Base-by-base conservation (phyloP, 2,113 vertebrate species). In the Atlantisia rogersi region DNA sequence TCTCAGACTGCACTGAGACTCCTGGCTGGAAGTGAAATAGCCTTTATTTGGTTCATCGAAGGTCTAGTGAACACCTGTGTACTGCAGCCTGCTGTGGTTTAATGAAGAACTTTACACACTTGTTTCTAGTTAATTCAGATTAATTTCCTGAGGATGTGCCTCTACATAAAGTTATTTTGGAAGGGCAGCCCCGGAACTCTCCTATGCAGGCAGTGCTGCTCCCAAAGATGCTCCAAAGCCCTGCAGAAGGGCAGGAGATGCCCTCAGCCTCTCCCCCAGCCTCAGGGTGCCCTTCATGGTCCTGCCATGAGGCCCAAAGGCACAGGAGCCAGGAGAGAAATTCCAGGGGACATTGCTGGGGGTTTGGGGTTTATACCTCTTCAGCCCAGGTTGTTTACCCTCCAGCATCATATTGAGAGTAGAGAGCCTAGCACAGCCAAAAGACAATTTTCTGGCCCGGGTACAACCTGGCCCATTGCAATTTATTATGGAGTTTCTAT, bases 51-150 rank as follows among this genome's bases (percentile, higher is more conserved):
- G 21, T 92, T 90, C n/a, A 8, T 56, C 75, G 40, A 18, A 60
- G 71, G 21, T 12, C 24, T 50, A 8, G 59, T 26, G 53, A 81
- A 55, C 19, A 32, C 71, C 74, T 58, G 56, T 17, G 42, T 15
- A 9, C 58, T 0, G 0, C 32, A 39, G 52, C 35, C 31, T 78
- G 39, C 76, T 86, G 64, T 11, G 29, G 25, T 73, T 92, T 92
- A 81, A 95, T 40, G 58, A 93, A 48, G 82, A 81, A 29, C 64
- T 94, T 95, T 62, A 82, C 74, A 71, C 65, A 18, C 52, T 86
- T 35, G 28, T 18, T 68, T 56, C 37, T 58, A 62, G 39, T 83
- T 90, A 78, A 70, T 37, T 32, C 2, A 2, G 48, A 82, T 77
- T 74, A 35, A 53, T 83, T 88, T 93, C 80, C 82, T 75, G 56